Base-by-base conservation (phyloP, 2,113 vertebrate genomes). In the Holacanthus passer region DNA sequence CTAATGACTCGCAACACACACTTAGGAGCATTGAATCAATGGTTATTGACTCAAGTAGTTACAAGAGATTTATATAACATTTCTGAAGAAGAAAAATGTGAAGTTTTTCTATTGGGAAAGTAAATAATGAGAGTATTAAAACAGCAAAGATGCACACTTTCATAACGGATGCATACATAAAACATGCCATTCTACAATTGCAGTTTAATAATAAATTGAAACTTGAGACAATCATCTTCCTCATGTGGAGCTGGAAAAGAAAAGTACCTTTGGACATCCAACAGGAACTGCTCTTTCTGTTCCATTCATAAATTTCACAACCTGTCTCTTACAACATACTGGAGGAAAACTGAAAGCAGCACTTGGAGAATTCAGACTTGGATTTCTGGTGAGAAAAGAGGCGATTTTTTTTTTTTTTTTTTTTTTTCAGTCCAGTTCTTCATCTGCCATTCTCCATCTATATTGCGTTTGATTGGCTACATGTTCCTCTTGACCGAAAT, bases 1-100 rank as follows among this genome's bases (percentile, higher is more conserved):
- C 78, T 92, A 89, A 89, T 92, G 89, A 90, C 83, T 87, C 67
- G 35, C 52, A 88, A 60, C 79, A 89, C 81, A 84, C 80, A 68
- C 56, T 70, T 45, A 73, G 50, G 55, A 84, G 67, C 50, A 10
- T 48, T 31, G 43, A 85, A 82, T 84, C 77, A 35, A 78, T 79
- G 47, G 43, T 68, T 74, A 79, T 83, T 83, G 60, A 88, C 58
- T 82, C 43, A 8, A 69, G 47, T 73, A 76, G 58, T 88, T 73
- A 82, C 19, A 60, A 37, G 41, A 84, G 39, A 82, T 70, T 70
- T 70, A 60, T 53, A 5, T 35, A 32, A 35, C 11, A 27, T 31
- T 31, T 68, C 43, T 43, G 48, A 63, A 65, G 62, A 71, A 45
- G 31, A 58, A 70, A 60, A 22, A 62, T 22, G 3, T 35, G 0